Evolutionary conservation across 2,113 vertebrate genomes (phyloP).

Genomic region (Carlito syrichta): DNA sequence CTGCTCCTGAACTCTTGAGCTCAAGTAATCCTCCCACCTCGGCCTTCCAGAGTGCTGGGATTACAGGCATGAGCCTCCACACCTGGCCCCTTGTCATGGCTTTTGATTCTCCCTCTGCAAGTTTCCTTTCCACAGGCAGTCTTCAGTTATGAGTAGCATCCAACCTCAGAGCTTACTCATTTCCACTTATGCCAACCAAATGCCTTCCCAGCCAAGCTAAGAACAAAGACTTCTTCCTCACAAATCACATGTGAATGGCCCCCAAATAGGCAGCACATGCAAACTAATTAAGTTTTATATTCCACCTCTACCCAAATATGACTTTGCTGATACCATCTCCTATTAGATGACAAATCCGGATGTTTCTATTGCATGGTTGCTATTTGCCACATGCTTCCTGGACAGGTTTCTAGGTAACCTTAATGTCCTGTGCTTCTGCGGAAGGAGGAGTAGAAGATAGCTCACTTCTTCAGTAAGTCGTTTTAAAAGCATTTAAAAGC

Average conservation of each 20-base stretch:
- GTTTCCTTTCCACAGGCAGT: neutral
- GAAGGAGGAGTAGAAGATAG: slow-evolving; percentile 44
- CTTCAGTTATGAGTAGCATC: neutral
- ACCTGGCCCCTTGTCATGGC: neutral
- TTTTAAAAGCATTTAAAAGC: slow-evolving; percentile 66
- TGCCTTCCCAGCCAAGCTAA: neutral
- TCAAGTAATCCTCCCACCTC: too few species aligned
- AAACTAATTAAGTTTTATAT: neutral
- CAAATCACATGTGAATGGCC: neutral
- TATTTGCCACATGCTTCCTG: slow-evolving; percentile 27
- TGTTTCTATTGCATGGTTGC: slow-evolving; percentile 23
- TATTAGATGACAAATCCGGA: slow-evolving; percentile 4
- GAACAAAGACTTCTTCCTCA: neutral
- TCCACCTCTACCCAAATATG: neutral
- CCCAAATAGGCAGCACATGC: neutral
- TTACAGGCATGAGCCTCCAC: too few species aligned
- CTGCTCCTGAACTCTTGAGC: too few species aligned
- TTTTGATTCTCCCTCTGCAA: neutral
- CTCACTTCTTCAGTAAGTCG: slow-evolving; percentile 41
- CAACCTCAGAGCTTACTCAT: neutral
- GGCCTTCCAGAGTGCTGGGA: too few species aligned
- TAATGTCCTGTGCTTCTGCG: slow-evolving; percentile 51
- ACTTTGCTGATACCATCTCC: slow-evolving; percentile 33
- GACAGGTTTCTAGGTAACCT: slow-evolving; percentile 59
- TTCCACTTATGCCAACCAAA: neutral